Evolutionary conservation across 2,797 vertebrate species (phyloP), one percentile per base, ranked within the genome.

Genomic region (Acanthis flammea): DNA sequence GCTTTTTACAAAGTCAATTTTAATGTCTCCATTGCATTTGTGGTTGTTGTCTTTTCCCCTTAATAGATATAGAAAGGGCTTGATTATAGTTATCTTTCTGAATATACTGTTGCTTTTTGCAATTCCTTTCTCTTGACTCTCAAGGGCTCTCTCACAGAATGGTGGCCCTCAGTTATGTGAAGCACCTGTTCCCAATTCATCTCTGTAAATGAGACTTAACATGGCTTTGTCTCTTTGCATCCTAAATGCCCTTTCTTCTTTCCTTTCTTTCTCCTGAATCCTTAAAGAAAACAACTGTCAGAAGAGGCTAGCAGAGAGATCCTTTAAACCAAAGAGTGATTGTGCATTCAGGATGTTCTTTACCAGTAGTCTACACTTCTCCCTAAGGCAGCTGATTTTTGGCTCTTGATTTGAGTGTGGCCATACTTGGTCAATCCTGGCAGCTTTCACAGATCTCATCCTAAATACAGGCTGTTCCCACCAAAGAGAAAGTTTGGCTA

Each of bases 1-100:
- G n/a, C 70, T 96, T 97, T 97, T 96, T 96, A 95, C 60, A 97
- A 97, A 97, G 97, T 98, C 95, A 97, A 47, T 97, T 97, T 97
- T 96, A 90, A 97, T 96, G 87, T 96, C 93, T 94, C 93, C 93
- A 48, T 95, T 97, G 96, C 95, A 93, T 87, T 97, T 97, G 82
- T 95, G 90, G 94, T 95, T 96, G 96, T 95, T 96, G 90, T 92
- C 79, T 94, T 94, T 94, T n/a, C 65, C 77, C 89, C 48, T 97
- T 97, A 97, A 97, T 88, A 95, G 92, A 94, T 86, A 95, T 87
- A 55, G 86, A 97, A 95, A 94, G 74, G 78, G 74, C 79, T 97
- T 96, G 94, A 98, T 97, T 97, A 97, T 92, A 97, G 97, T 96
- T 95, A 96, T 98, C 92, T 94, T 96, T 95, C 84, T 86, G 78